Conservation (phyloP, 2,797 vertebrate species). For the Hyperoplus lanceolatus region DNA sequence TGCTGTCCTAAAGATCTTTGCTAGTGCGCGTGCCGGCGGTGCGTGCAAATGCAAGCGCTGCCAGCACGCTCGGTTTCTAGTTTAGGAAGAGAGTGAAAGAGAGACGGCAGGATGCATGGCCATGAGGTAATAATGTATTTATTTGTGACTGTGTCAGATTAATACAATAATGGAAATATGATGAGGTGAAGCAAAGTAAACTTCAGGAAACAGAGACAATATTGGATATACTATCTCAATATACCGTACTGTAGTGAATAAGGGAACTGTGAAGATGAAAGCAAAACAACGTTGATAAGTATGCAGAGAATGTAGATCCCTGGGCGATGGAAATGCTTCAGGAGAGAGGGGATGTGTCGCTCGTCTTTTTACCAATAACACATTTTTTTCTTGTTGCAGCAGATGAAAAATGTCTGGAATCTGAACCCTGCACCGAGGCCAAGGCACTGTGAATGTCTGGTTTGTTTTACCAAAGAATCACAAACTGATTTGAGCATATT, state of each 20-base stretch:
- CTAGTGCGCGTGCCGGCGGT: no score
- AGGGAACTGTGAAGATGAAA: neutral
- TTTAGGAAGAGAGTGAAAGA: no score
- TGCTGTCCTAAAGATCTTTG: no score
- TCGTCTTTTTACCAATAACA: slow-evolving; percentile 50
- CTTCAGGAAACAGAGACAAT: neutral
- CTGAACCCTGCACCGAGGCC: slow-evolving; percentile 15
- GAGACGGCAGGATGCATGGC: no score
- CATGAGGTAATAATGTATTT: no score
- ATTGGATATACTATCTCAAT: neutral
- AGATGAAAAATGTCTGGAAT: slow-evolving; percentile 53
- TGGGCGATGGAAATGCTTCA: slow-evolving; percentile 19
- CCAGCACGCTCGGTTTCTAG: no score
- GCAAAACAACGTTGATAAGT: slow-evolving; percentile 21
- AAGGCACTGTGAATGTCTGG: slow-evolving; percentile 14
- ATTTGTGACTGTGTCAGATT: neutral
- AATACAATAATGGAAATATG: neutral
- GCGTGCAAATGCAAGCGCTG: no score
- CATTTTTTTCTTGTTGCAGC: slow-evolving; percentile 31
- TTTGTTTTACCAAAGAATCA: neutral
- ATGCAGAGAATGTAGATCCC: slow-evolving; percentile 35
- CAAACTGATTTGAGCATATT: neutral
- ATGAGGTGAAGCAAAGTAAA: neutral
- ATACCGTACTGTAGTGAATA: neutral
- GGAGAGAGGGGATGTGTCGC: slow-evolving; percentile 42